These are phyloP conservation scores for Dasyornis broadbenti DNA, from an alignment of 2,113 vertebrate genomes.

Conservation along the genomic window DNA sequence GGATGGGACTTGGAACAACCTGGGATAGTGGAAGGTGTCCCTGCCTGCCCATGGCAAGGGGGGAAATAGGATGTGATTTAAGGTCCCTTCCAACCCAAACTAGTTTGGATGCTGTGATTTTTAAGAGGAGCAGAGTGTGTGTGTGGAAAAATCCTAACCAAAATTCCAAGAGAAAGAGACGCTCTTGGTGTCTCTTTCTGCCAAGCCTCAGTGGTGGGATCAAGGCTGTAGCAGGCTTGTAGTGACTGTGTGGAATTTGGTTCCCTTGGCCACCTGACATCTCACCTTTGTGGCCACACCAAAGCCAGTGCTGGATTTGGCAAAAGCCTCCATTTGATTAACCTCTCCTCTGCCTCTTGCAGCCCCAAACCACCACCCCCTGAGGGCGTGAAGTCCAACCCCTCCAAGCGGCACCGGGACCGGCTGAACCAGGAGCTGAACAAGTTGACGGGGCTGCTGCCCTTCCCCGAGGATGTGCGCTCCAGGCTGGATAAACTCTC, in stretches of 20 bases:
- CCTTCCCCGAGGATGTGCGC: conserved; percentile 77
- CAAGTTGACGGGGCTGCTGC: conserved; percentile 78
- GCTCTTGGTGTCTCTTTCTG: background rate
- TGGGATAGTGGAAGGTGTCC: background rate
- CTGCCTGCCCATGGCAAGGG: background rate
- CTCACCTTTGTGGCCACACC: background rate
- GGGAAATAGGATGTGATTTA: background rate
- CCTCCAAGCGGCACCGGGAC: conserved; percentile 81
- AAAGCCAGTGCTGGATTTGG: background rate
- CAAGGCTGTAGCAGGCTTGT: background rate
- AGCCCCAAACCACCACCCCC: conserved; percentile 40
- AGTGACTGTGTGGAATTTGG: background rate
- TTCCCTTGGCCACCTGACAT: background rate
- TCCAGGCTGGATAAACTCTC: conserved; percentile 82
- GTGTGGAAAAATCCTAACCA: background rate
- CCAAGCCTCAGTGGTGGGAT: background rate
- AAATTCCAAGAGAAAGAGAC: background rate
- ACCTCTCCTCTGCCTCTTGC: background rate
- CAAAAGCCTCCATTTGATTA: background rate
- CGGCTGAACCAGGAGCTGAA: conserved; percentile 80
- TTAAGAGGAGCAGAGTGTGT: background rate
- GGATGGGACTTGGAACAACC: background rate
- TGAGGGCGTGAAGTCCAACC: conserved; percentile 78
- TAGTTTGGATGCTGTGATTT: background rate
- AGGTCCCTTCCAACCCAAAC: background rate